Percentiles rank a stretch among this genome's conserved stretches.
Conservation (phyloP, 2,113 vertebrate species). For the Tonatia bakeri region DNA sequence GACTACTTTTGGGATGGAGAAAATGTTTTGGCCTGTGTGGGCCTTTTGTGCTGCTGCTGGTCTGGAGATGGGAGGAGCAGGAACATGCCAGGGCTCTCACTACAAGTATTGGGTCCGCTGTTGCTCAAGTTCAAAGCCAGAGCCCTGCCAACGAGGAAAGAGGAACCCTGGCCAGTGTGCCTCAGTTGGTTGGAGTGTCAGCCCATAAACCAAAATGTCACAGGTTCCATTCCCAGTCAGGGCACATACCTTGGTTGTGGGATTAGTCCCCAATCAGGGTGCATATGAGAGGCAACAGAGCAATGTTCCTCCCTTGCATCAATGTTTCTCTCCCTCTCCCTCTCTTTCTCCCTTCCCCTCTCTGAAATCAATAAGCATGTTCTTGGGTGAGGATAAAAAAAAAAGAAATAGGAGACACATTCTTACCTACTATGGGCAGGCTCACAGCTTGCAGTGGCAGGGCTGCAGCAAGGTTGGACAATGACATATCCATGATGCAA, state of each 20-base stretch:
- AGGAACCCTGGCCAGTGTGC: not conserved
- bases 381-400: too few relatives aligned
- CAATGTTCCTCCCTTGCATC: too few relatives aligned
- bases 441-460: not conserved
- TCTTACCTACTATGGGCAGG: not conserved
- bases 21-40: not conserved
- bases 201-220: too few relatives aligned
- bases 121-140: not conserved
- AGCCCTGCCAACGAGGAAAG: not conserved
- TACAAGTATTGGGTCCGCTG: not conserved
- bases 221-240: too few relatives aligned
- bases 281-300: too few relatives aligned
- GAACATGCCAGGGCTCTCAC: not conserved
- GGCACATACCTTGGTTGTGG: too few relatives aligned
- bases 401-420: not conserved
- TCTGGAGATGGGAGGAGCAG: not conserved
- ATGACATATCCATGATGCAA: not conserved
- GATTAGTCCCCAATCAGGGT: too few relatives aligned
- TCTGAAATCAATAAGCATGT: too few relatives aligned
- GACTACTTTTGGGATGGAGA: not conserved
- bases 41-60: not conserved
- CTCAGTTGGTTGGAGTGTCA: too few relatives aligned
- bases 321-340: too few relatives aligned
- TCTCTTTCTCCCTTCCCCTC: too few relatives aligned
- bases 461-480: not conserved